These are phyloP conservation scores for Forbesichthys agassizii DNA, from an alignment of 2,113 vertebrate species.

Conservation along the genomic window DNA sequence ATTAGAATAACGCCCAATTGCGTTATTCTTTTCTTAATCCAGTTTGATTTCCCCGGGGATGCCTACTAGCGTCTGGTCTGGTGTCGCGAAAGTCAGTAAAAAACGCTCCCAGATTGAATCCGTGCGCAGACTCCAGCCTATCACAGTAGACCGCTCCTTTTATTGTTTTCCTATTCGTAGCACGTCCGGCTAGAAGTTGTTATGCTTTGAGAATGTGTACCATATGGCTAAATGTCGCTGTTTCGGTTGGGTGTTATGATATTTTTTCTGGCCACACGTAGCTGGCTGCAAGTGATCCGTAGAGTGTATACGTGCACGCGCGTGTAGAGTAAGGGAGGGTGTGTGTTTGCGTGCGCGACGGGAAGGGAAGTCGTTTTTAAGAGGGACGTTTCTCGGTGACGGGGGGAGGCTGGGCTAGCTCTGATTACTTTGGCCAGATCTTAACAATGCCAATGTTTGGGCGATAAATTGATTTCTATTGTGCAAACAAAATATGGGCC, in stretches of 20 bases:
- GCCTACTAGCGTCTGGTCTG: neutral
- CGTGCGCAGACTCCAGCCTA: neutral
- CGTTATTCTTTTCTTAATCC: conserved; percentile 26
- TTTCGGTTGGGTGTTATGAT: conserved; percentile 19
- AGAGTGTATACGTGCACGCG: neutral
- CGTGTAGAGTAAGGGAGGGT: neutral
- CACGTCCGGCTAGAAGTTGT: conserved; percentile 34
- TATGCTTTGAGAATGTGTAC: conserved; percentile 8
- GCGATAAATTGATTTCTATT: neutral
- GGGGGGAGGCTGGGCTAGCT: conserved; percentile 45
- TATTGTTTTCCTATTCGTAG: conserved; percentile 9
- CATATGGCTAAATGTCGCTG: conserved; percentile 12
- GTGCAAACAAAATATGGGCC: no score
- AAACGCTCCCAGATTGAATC: conserved; percentile 1
- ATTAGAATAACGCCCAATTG: conserved; percentile 14
- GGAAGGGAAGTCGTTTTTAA: conserved; percentile 50
- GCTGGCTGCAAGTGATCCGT: neutral
- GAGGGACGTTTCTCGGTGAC: conserved; percentile 53
- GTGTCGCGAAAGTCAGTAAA: conserved; percentile 7
- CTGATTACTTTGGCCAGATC: neutral
- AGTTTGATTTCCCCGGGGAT: conserved; percentile 17
- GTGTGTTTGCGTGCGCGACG: neutral
- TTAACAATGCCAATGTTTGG: conserved; percentile 33
- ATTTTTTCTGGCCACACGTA: conserved; percentile 28
- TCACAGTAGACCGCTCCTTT: conserved; percentile 22